Base-by-base conservation (phyloP, 2,797 vertebrate genomes). In the Aulostomus chinensis region DNA sequence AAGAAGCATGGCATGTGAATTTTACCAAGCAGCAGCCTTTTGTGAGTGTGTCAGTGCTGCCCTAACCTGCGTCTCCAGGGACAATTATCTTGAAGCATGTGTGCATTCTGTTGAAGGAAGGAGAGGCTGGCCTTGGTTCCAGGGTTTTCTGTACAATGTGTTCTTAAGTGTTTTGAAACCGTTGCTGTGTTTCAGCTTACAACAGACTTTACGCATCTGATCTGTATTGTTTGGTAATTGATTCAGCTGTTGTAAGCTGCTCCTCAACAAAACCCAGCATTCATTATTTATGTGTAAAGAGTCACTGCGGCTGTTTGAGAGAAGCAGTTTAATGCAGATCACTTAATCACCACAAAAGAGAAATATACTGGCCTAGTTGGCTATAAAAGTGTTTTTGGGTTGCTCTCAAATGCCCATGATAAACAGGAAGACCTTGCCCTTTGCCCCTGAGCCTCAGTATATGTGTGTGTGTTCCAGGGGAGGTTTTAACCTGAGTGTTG, bases 401-500 rank as follows among this genome's bases (percentile, higher is more conserved):
- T n/a, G 28, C 16, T 43, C 29, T 9, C 33, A 54, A 71, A 71
- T 39, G 35, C 25, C 2, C 30, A 36, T 55, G 56, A 74, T 68
- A 71, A 76, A 80, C 51, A 47, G 57, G 37, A 59, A 81, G 65
- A 54, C 73, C 41, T 77, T 76, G 68, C 48, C 48, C 62, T 76
- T 75, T 79, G 50, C 57, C 55, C 12, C 42, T 28, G 13, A 39
- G 68, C 28, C 11, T 26, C 37, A 49, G 16, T 21, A 9, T 33
- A 11, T 22, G 55, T 55, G 31, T 25, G 38, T 39, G 24, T 14
- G n/a, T 85, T 81, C 67, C 81, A 70, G 40, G 72, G 79, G 71
- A 80, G 80, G 60, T 80, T 83, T 88, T 83, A 90, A 88, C 86
- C 88, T 81, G 83, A 88, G 64, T 76, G 78, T 76, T 84, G 74